A percentile compares a stretch with the other conserved stretches of the same genome.
Conservation (phyloP, 2,113 vertebrate genomes). For the Oncorhynchus gorbuscha region DNA sequence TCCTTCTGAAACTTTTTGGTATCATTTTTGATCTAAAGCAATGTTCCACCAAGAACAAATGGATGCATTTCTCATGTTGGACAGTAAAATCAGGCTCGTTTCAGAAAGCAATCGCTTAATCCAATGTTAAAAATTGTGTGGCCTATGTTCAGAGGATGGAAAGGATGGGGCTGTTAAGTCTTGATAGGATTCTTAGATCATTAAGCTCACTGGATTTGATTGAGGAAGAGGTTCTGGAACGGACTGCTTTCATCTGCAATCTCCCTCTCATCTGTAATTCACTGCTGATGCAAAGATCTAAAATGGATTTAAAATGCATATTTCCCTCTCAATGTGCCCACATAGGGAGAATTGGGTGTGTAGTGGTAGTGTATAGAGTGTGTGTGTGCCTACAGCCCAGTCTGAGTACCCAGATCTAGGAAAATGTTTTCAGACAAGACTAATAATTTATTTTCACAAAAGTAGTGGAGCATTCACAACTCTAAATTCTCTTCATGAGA, state of each 20-base stretch:
- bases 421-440: no score
- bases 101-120: constrained; percentile 36
- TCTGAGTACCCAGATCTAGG: neutral
- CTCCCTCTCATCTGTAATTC: constrained; percentile 21
- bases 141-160: constrained; percentile 28
- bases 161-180: constrained; percentile 27
- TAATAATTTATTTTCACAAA: no score
- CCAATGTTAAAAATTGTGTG: constrained; percentile 31
- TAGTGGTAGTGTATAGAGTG: constrained; percentile 3
- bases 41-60: constrained; percentile 45
- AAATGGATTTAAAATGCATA: constrained; percentile 31
- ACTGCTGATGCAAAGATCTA: constrained; percentile 30
- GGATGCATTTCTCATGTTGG: constrained; percentile 22
- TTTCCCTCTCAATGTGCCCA: neutral
- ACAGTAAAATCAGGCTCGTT: constrained; percentile 37
- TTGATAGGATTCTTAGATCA: constrained; percentile 54
- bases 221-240: constrained; percentile 43
- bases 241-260: constrained; percentile 47
- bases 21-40: constrained; percentile 23
- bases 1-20: neutral
- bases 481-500: no score
- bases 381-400: neutral
- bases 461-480: no score
- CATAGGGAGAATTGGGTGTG: constrained; percentile 22
- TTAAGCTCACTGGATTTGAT: constrained; percentile 48